phyloP scores from a whole-genome alignment of 2,113 vertebrate species.

The Xiphophorus hellerii region DNA sequence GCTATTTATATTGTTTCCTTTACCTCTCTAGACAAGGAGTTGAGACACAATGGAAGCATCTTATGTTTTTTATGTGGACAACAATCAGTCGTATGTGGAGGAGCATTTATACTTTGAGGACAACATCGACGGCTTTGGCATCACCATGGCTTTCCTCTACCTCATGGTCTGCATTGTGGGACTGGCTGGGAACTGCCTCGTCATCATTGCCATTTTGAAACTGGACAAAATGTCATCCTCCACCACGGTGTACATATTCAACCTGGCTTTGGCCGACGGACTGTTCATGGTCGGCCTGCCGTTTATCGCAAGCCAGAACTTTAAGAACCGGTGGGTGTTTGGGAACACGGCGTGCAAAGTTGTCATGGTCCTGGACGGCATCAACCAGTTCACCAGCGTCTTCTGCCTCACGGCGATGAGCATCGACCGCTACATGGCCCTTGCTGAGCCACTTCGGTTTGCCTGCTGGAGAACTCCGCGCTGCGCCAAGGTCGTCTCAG shows the following conservation, averaged over 20 bases:
- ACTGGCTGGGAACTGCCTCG: constrained; percentile 76
- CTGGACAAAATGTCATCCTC: constrained; percentile 78
- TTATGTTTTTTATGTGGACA: constrained; percentile 11
- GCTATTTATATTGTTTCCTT: background rate
- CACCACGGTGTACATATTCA: constrained; percentile 82
- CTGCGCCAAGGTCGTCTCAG: constrained; percentile 71
- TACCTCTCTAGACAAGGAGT: background rate
- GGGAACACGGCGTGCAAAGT: constrained; percentile 74
- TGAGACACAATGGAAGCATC: constrained; percentile 47
- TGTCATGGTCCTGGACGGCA: constrained; percentile 81
- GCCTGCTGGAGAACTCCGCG: constrained; percentile 69
- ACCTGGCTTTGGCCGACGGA: constrained; percentile 81
- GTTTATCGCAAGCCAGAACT: constrained; percentile 79
- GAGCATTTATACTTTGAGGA: constrained; percentile 22
- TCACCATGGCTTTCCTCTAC: constrained; percentile 73
- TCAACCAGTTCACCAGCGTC: constrained; percentile 85
- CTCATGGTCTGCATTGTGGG: constrained; percentile 76
- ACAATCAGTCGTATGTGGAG: constrained; percentile 47
- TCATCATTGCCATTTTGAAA: constrained; percentile 75
- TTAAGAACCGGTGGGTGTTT: constrained; percentile 76
- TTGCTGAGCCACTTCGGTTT: constrained; percentile 71
- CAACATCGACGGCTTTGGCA: constrained; percentile 41
- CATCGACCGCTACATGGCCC: constrained; percentile 80
- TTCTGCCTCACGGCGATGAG: constrained; percentile 83
- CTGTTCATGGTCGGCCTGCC: constrained; percentile 83